Percentiles rank a stretch among this genome's conserved stretches.
phyloP scores from a whole-genome alignment of 2,113 vertebrate species.

The Cavia porcellus region DNA sequence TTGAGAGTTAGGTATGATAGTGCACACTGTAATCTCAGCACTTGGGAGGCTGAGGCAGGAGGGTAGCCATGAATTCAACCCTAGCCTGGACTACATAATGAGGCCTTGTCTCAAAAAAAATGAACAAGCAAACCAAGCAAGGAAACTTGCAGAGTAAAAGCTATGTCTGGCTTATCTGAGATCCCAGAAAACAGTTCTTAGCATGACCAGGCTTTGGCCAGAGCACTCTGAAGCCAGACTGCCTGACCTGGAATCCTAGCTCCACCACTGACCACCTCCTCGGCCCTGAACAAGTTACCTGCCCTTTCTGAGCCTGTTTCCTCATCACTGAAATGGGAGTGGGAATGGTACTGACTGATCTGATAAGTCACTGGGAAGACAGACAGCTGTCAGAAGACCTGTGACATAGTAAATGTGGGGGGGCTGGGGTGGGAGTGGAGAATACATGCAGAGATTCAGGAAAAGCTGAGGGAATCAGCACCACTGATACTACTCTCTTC shows the following conservation, averaged over 20 bases:
- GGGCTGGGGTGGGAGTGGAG: neutral
- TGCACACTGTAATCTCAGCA: neutral
- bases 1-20: neutral
- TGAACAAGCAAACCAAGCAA: neutral
- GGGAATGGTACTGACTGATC: neutral
- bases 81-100: neutral
- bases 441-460: neutral
- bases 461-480: neutral
- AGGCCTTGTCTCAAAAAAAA: neutral
- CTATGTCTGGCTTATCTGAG: neutral
- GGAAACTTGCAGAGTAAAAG: neutral
- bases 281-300: constrained; percentile 3
- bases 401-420: neutral
- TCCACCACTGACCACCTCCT: neutral
- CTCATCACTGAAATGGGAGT: neutral
- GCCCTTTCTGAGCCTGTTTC: neutral
- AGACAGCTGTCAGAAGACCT: neutral
- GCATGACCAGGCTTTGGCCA: neutral
- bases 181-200: constrained; percentile 20
- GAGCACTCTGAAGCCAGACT: neutral
- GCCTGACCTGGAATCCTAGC: neutral
- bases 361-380: neutral
- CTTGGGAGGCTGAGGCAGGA: neutral
- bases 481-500: neutral
- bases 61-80: neutral